Conservation (phyloP, 2,888 invertebrate species). For the Scotopteryx bipunctaria region DNA sequence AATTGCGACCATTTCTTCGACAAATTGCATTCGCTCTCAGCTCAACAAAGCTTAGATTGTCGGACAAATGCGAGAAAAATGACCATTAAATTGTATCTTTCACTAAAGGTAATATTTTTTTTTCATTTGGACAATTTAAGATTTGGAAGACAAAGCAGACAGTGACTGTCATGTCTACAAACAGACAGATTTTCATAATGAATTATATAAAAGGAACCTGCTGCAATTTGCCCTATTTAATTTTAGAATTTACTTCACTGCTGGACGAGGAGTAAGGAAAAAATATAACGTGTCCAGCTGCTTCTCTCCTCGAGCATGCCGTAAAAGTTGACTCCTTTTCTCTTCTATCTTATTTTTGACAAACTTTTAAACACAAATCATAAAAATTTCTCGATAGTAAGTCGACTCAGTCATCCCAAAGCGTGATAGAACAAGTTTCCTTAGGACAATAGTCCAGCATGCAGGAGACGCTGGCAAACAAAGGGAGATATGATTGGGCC, state of each 20-base stretch:
- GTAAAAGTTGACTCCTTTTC: too few species aligned
- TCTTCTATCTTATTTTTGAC: too few species aligned
- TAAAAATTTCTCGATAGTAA: not conserved
- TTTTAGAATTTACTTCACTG: too few species aligned
- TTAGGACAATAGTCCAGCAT: conserved; percentile 53
- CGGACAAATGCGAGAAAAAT: conserved; percentile 9
- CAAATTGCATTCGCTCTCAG: conserved; percentile 7
- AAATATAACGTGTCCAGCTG: too few species aligned
- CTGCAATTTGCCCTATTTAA: too few species aligned
- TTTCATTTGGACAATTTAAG: not conserved
- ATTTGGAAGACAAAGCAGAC: not conserved
- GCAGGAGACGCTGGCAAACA: conserved; percentile 69
- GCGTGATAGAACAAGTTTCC: conserved; percentile 35
- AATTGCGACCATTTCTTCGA: conserved; percentile 12
- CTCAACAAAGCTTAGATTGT: conserved; percentile 3
- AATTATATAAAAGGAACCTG: not conserved
- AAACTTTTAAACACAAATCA: too few species aligned
- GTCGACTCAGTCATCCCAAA: not conserved
- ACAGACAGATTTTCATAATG: not conserved
- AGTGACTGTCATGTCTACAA: too few species aligned
- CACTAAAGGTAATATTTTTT: too few species aligned
- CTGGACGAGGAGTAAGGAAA: too few species aligned
- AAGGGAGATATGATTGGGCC: conserved; percentile 71
- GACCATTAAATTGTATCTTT: conserved; percentile 1
- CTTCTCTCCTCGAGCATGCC: too few species aligned